phyloP scores from a whole-genome alignment of 2,113 vertebrate genomes.

The Zapus hudsonius region DNA sequence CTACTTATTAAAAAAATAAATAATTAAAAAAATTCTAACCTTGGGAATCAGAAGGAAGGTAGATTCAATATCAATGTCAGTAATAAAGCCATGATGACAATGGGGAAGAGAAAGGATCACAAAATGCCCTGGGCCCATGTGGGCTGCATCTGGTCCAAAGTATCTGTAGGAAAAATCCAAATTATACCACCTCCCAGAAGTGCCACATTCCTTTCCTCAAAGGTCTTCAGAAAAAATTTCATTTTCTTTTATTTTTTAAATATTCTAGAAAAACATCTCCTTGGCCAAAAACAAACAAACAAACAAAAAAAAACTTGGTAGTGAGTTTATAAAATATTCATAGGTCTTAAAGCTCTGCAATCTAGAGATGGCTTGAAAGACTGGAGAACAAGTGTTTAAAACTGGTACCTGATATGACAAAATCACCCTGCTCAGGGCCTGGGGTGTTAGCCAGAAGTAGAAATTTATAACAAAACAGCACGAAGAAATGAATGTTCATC shows the following conservation, averaged over 20 bases:
- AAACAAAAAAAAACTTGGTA: not conserved
- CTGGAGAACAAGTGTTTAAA: not conserved
- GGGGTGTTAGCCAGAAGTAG: no score
- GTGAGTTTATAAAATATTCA: not conserved
- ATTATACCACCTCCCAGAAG: not conserved
- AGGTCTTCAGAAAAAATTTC: not conserved
- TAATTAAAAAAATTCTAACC: no score
- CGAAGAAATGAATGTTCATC: not conserved
- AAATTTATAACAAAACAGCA: not conserved
- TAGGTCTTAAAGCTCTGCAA: not conserved
- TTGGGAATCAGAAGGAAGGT: no score
- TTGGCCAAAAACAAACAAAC: no score
- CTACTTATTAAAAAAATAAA: no score
- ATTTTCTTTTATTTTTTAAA: conserved; percentile 1
- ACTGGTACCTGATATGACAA: no score
- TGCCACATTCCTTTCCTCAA: not conserved
- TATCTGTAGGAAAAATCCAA: no score
- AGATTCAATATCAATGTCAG: not conserved
- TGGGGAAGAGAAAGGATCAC: not conserved
- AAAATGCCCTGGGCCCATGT: not conserved
- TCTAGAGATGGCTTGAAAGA: not conserved
- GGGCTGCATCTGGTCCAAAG: not conserved
- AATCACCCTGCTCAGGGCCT: no score
- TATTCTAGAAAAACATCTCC: not conserved
- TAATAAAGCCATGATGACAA: not conserved